A percentile compares a stretch with the other conserved stretches of the same genome.
Conservation (phyloP, 1,140 invertebrate species). For the Ceratosolen fusciceps region DNA sequence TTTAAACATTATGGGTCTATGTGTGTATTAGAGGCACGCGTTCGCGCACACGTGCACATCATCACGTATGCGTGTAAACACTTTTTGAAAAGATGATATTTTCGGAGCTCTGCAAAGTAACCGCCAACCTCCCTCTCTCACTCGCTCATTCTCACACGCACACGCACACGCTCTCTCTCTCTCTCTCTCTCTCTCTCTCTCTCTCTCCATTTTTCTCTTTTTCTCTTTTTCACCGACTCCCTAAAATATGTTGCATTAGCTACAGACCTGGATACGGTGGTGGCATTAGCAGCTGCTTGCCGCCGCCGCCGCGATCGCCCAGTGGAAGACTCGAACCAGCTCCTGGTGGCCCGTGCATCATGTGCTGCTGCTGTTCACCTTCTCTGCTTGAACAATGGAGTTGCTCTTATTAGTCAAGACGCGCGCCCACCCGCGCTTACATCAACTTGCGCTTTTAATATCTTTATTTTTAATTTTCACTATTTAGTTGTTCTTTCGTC, state of each 20-base stretch:
- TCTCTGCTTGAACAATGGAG: slow-evolving; percentile 71
- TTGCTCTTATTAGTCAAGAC: slow-evolving; percentile 38
- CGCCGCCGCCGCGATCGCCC: slow-evolving; percentile 55
- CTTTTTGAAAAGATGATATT: too few relatives aligned
- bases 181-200: slow-evolving; percentile 1
- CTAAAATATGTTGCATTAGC: slow-evolving; percentile 59
- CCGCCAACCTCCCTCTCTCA: too few relatives aligned
- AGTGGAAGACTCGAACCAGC: slow-evolving; percentile 61
- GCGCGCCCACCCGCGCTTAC: slow-evolving; percentile 10
- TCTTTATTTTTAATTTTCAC: not conserved
- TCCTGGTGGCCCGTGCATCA: slow-evolving; percentile 62
- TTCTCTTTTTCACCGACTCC: slow-evolving; percentile 21
- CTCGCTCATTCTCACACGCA: not conserved
- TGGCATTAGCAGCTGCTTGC: slow-evolving; percentile 71
- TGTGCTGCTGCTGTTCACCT: slow-evolving; percentile 67
- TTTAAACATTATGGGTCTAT: not conserved
- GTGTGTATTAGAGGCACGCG: not conserved
- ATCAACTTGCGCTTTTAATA: not conserved
- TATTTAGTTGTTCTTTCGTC: not conserved
- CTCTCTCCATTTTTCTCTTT: not conserved
- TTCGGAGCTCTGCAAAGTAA: too few relatives aligned
- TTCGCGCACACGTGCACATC: not conserved
- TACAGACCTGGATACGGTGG: slow-evolving; percentile 71
- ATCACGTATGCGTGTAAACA: not conserved
- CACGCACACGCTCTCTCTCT: not conserved